Evolutionary conservation across 2,797 vertebrate genomes (phyloP), one percentile per base, ranked within the genome.

Genomic region (Gymnothorax javanicus): DNA sequence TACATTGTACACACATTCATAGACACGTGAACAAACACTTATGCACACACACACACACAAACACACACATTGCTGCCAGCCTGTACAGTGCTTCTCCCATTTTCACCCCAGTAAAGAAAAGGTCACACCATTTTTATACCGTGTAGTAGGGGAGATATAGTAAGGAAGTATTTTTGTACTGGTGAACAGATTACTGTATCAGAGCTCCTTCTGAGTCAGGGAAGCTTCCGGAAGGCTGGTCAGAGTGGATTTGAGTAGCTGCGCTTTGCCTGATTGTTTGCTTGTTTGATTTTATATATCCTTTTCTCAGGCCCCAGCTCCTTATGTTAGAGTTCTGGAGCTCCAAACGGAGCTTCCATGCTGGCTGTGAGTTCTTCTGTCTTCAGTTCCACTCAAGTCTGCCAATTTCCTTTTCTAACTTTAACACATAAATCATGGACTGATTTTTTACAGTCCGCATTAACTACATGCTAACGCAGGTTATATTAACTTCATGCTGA

Each of bases 51-150:
- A 54, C 50, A 69, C 54, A 69, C 33, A 52, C 43, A 25, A 25
- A 12, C 77, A 73, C 59, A 86, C 79, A 23, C 20, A 86, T 23
- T 0, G 43, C 27, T 85, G 58, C 67, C n/a, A 91, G 82, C 88
- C 56, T 73, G 81, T 33, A 60, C 62, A 23, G 23, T 84, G 57
- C 54, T 85, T 85, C 86, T 83, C 85, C 59, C 57, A 52, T 88
- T 54, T 71, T 75, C 7, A 69, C 50, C 75, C 82, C 11, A 82
- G 84, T 75, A 89, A 57, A 86, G 67, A 69, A 33, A 43, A 43
- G 71, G 71, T 50, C 3, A 15, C 13, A 5, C 27, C 13, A 17
- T 75, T 75, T 43, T 50, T 5, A 50, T 43, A 5, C 67, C 54
- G 17, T 20, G 33, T n/a, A 50, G 13, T 50, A 43, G 20, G 25